Conservation (phyloP, 1,140 invertebrate genomes). For the Sarcophaga bullata region DNA sequence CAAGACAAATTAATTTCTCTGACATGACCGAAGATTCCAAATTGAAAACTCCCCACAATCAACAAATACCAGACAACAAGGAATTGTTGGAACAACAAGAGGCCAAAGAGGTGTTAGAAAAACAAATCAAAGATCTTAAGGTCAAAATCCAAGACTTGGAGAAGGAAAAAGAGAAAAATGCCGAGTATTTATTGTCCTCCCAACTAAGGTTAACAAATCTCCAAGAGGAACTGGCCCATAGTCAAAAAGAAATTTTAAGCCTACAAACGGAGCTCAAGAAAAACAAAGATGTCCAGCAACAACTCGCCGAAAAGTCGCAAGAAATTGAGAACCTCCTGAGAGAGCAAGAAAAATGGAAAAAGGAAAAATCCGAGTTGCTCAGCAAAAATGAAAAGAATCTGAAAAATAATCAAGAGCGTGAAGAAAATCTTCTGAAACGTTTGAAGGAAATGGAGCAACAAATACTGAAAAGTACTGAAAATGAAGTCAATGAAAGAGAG, state of each 20-base stretch:
- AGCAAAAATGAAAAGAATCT: constrained; percentile 49
- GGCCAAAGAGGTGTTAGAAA: constrained; percentile 6
- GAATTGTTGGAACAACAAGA: constrained; percentile 30
- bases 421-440: constrained; percentile 49
- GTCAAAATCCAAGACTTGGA: constrained; percentile 48
- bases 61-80: neutral
- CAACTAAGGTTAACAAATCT: constrained; percentile 37
- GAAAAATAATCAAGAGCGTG: constrained; percentile 51
- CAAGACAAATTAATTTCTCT: constrained; percentile 64
- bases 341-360: constrained; percentile 40
- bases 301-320: constrained; percentile 47
- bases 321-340: constrained; percentile 37
- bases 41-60: constrained; percentile 59
- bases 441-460: constrained; percentile 51
- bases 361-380: constrained; percentile 47
- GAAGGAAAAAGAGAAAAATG: constrained; percentile 47
- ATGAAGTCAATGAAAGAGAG: constrained; percentile 54
- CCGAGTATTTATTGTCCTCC: constrained; percentile 60
- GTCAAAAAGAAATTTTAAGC: constrained; percentile 58
- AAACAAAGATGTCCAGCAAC: constrained; percentile 43
- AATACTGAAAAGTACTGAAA: constrained; percentile 50
- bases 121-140: constrained; percentile 41
- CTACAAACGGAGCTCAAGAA: constrained; percentile 41
- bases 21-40: constrained; percentile 63
- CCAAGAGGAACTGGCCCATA: constrained; percentile 42